A percentile compares a stretch with the other conserved stretches of the same genome.
Evolutionary conservation across 2,113 vertebrate species (phyloP).

Genomic region (Pseudolaguvia tuberculata): DNA sequence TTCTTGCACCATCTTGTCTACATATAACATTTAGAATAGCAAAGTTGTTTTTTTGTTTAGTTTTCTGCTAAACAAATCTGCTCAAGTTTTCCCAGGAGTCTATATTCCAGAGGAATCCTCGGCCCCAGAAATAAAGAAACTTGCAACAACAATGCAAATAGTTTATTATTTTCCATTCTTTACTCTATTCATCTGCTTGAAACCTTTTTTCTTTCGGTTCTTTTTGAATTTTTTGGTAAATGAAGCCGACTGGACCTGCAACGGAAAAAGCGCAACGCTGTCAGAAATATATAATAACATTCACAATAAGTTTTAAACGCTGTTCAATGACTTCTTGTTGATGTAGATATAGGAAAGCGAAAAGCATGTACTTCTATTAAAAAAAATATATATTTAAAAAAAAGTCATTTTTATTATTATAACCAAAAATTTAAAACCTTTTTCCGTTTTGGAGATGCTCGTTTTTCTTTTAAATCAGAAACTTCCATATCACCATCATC

Average conservation of each 20-base stretch:
- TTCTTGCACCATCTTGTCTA: no score
- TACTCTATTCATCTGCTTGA: conserved; percentile 52
- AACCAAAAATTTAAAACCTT: conserved; percentile 56
- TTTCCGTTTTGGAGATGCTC: conserved; percentile 62
- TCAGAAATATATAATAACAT: neutral
- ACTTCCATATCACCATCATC: conserved; percentile 56
- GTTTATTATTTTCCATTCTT: conserved; percentile 55
- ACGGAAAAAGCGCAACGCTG: conserved; percentile 12
- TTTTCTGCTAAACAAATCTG: no score
- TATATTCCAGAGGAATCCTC: no score
- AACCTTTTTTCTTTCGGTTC: conserved; percentile 54
- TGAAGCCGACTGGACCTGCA: conserved; percentile 59
- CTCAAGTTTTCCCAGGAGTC: no score
- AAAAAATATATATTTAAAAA: no score
- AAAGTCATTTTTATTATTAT: no score
- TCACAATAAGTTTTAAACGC: neutral
- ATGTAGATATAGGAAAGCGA: neutral
- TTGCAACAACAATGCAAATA: neutral
- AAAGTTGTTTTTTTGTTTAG: no score
- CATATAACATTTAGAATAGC: no score
- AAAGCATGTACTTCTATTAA: no score
- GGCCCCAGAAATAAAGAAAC: neutral
- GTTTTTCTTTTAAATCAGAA: conserved; percentile 58
- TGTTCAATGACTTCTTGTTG: neutral
- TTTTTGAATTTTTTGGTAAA: conserved; percentile 68